Evolutionary conservation across 1,140 invertebrate genomes (phyloP).

Genomic region (Sitobion miscanthi): DNA sequence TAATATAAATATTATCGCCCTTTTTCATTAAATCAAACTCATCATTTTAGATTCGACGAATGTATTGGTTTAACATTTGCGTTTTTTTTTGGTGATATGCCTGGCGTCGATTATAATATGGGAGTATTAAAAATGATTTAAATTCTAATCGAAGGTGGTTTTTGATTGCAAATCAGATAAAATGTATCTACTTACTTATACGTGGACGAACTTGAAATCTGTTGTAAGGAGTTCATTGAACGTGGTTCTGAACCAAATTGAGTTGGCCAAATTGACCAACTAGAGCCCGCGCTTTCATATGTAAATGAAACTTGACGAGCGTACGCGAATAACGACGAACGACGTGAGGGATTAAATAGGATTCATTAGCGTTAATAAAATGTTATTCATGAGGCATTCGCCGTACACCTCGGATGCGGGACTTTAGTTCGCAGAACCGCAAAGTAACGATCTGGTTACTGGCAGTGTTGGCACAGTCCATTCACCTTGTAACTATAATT

Average conservation of each 20-base stretch:
- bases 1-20: not conserved
- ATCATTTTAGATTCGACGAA: not conserved
- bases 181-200: not conserved
- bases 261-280: not conserved
- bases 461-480: not conserved
- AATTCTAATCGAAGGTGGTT: not conserved
- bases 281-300: not conserved
- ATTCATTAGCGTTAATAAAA: conserved; percentile 1
- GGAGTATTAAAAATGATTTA: not conserved
- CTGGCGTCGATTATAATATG: not conserved
- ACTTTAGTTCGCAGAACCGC: not conserved
- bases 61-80: not conserved
- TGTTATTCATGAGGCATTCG: conserved; percentile 21
- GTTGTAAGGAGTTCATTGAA: not conserved
- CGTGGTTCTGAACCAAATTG: not conserved
- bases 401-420: not conserved
- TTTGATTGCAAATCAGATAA: not conserved
- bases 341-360: not conserved
- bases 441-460: conserved; percentile 9
- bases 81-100: not conserved
- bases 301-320: not conserved
- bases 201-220: not conserved
- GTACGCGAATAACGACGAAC: not conserved
- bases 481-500: conserved; percentile 8
- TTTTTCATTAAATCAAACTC: not conserved